These are phyloP conservation scores for Doryteuthis pealeii DNA, from an alignment of 1,140 invertebrate genomes.

Conservation along the genomic window DNA sequence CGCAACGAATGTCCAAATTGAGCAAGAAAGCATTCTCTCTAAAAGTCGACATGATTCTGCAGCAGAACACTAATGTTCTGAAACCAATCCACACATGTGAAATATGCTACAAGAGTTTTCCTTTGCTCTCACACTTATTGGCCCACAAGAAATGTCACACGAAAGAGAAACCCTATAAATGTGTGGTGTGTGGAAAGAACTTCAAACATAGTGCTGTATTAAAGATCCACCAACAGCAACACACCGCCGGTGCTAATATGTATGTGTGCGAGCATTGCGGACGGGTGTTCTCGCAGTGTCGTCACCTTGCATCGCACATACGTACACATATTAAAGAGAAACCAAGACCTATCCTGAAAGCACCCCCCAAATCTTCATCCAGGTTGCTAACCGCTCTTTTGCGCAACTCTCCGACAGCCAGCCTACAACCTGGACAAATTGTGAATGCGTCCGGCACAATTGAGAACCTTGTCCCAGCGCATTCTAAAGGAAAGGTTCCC, in stretches of 20 bases:
- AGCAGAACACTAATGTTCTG: not conserved
- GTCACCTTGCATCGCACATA: not conserved
- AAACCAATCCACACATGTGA: not conserved
- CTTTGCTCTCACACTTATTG: not conserved
- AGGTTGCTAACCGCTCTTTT: too few species aligned
- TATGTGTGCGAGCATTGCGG: not conserved
- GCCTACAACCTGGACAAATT: too few species aligned
- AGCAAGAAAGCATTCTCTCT: not conserved
- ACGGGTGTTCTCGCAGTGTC: not conserved
- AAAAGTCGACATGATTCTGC: not conserved
- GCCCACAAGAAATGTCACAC: not conserved
- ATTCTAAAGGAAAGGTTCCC: too few species aligned
- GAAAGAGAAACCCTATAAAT: not conserved
- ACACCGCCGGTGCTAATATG: not conserved
- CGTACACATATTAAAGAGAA: not conserved
- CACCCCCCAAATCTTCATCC: too few species aligned
- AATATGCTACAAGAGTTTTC: not conserved
- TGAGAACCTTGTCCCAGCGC: too few species aligned
- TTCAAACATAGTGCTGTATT: not conserved
- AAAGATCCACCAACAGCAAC: not conserved
- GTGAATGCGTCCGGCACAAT: too few species aligned
- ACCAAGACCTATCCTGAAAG: not conserved
- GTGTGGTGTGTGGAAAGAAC: not conserved
- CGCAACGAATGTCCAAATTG: not conserved
- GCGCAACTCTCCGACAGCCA: too few species aligned